These are phyloP conservation scores for Schrankia costaestrigalis DNA, from an alignment of 2,888 invertebrate species.

Conservation along the genomic window DNA sequence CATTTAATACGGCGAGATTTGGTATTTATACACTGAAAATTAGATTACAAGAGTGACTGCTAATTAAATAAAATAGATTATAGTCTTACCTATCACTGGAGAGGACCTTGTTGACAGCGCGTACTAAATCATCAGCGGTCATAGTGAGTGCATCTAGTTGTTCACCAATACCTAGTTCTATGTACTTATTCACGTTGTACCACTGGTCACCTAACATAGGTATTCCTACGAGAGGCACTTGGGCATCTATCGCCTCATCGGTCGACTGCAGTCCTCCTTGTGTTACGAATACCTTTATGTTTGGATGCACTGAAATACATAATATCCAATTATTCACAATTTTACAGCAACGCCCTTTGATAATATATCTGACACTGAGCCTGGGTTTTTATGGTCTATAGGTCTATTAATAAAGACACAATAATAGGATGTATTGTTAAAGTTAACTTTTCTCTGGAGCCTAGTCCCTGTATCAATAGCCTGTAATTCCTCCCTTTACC, in stretches of 20 bases:
- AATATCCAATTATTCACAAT: neutral
- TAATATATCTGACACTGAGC: too few species aligned
- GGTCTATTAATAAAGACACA: too few species aligned
- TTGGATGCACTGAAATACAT: slow-evolving; percentile 32
- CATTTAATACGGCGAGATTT: too few species aligned
- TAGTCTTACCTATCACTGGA: slow-evolving; percentile 6
- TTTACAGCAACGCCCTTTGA: neutral
- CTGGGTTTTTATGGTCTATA: too few species aligned
- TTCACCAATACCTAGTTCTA: slow-evolving; percentile 19
- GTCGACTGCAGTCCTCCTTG: slow-evolving; percentile 30
- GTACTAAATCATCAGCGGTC: slow-evolving; percentile 4
- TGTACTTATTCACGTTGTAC: slow-evolving; percentile 25
- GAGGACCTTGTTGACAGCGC: slow-evolving; percentile 4
- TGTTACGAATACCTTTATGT: slow-evolving; percentile 31
- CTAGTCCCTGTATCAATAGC: too few species aligned
- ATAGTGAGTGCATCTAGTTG: slow-evolving; percentile 14
- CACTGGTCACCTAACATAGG: slow-evolving; percentile 32
- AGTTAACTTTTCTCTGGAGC: too few species aligned
- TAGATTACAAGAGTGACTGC: too few species aligned
- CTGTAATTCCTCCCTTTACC: too few species aligned
- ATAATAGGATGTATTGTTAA: too few species aligned
- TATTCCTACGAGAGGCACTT: slow-evolving; percentile 30
- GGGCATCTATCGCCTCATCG: slow-evolving; percentile 31
- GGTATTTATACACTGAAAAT: too few species aligned
- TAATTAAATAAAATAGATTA: neutral